Evolutionary conservation across 1,140 invertebrate species (phyloP).

Genomic region (Euwallacea fornicatus): DNA sequence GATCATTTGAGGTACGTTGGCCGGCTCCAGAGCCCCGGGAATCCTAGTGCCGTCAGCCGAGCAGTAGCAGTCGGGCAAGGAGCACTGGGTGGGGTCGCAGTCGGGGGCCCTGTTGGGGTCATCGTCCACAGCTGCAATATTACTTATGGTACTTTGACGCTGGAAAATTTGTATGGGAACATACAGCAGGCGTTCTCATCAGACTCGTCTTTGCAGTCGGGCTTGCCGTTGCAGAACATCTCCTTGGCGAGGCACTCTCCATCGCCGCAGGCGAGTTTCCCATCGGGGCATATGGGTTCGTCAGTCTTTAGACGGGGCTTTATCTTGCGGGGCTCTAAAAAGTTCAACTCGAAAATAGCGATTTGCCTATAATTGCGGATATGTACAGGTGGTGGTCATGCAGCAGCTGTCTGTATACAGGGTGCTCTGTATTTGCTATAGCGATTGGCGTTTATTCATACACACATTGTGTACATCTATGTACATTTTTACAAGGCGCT

Average conservation of each 20-base stretch:
- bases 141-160: neutral
- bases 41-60: conserved; percentile 90
- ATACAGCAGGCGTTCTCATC: conserved; percentile 95
- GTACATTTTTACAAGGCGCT: conserved; percentile 1
- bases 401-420: neutral
- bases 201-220: conserved; percentile 91
- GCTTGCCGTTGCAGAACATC: conserved; percentile 89
- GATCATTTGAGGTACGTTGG: conserved; percentile 91
- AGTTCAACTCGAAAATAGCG: neutral
- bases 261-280: conserved; percentile 85
- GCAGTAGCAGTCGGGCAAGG: conserved; percentile 90
- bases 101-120: conserved; percentile 88
- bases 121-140: conserved; percentile 73
- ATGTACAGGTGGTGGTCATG: conserved; percentile 3
- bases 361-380: conserved; percentile 1
- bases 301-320: conserved; percentile 88
- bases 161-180: conserved; percentile 51
- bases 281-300: conserved; percentile 85
- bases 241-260: conserved; percentile 88
- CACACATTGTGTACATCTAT: neutral
- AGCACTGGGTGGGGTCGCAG: conserved; percentile 86
- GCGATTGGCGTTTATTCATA: conserved; percentile 9
- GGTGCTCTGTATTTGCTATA: neutral
- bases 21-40: conserved; percentile 77
- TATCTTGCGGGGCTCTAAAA: conserved; percentile 82